Base-by-base conservation (phyloP, 1,140 invertebrate genomes). In the Octopus bimaculoides region DNA sequence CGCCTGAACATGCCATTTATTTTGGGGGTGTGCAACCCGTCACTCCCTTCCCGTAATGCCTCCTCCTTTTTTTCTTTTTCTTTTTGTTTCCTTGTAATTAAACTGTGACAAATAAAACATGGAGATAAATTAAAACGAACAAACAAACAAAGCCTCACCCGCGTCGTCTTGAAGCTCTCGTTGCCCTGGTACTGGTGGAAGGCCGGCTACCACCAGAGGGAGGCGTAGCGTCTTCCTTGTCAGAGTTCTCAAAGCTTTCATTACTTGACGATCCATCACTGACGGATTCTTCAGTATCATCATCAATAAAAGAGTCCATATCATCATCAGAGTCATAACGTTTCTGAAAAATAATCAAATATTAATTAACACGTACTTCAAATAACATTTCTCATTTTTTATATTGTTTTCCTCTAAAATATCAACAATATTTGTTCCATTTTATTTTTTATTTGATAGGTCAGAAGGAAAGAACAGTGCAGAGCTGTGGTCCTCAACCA, bases 231-330 rank as follows among this genome's bases (percentile, higher is more conserved):
- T 77, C 81, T n/a, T 82, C 80, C 5, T 77, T 80, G n/a, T 77
- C 81, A 79, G 79, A 79, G 56, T 81, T 81, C 71, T 82, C 77
- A 76, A 52, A 20, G 9, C 77, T 71, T 9, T 76, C 77, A n/a
- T 20, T 71, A 71, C 26, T 71, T 4, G 69, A 61, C 17, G 74
- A 75, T 12, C 73, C 78, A 41, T 79, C 81, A 52, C 53, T 66
- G n/a, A 79, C 53, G n/a, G 75, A 80, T 6, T 52, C 74, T 52
- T 56, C 52, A 2, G 14, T 61, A 0, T 80, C 80, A 73, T 83
- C 81, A 80, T 84, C 83, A 55, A 85, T 79, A 78, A 86, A 85
- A 1, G 82, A 83, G 54, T 82, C 81, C 20, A 74, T 74, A 1
- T 12, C 12, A 14, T 66, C 61, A 6, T 75, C 74, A 53, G 74